Evolutionary conservation across 1,140 invertebrate genomes (phyloP).

Genomic region (Drosophila arizonae): DNA sequence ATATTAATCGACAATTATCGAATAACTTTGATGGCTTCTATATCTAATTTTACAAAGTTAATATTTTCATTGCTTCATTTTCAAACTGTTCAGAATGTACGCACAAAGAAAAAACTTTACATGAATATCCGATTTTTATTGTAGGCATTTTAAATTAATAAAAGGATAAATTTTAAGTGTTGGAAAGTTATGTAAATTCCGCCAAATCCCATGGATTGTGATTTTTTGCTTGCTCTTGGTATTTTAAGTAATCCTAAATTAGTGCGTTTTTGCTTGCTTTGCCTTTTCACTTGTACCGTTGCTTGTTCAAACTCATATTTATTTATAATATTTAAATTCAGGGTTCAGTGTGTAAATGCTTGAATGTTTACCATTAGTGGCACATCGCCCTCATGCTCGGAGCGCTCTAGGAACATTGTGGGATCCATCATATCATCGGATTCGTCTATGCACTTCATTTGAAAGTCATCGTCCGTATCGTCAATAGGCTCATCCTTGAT

Average conservation of each 20-base stretch:
- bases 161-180: too few relatives aligned
- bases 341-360: neutral
- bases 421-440: constrained; percentile 82
- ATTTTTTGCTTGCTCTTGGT: neutral
- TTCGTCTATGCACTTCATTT: constrained; percentile 73
- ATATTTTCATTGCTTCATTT: too few relatives aligned
- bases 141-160: too few relatives aligned
- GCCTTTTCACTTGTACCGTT: neutral
- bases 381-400: constrained; percentile 74
- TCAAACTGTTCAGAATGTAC: too few relatives aligned
- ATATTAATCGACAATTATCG: too few relatives aligned
- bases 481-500: constrained; percentile 82
- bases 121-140: too few relatives aligned
- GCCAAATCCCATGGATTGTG: too few relatives aligned
- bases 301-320: neutral
- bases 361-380: constrained; percentile 62
- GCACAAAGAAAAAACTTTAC: too few relatives aligned
- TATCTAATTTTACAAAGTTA: too few relatives aligned
- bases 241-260: neutral
- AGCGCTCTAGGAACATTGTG: constrained; percentile 79
- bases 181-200: too few relatives aligned
- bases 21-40: too few relatives aligned
- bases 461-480: constrained; percentile 76
- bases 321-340: neutral
- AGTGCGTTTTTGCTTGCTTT: neutral